A percentile compares a stretch with the other conserved stretches of the same genome.
phyloP scores from a whole-genome alignment of 2,888 invertebrate species.

The Mellilla xanthometata region DNA sequence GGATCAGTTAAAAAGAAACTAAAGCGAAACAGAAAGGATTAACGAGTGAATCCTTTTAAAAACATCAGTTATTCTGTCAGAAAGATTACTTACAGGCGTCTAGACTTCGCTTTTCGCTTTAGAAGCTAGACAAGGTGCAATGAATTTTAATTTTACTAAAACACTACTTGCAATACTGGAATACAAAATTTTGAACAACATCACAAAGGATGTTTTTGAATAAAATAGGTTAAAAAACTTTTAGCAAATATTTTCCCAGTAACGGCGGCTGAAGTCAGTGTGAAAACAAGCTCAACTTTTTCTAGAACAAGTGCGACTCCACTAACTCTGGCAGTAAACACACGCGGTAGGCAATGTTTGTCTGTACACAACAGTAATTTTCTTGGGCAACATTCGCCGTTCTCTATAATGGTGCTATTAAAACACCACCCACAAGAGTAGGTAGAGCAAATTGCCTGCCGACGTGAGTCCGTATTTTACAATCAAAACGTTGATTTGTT shows the following conservation, averaged over 20 bases:
- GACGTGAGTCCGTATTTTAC: slow-evolving; percentile 68
- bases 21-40: slow-evolving; percentile 23
- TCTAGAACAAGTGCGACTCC: slow-evolving; percentile 33
- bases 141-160: slow-evolving; percentile 8
- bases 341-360: slow-evolving; percentile 47
- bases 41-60: slow-evolving; percentile 24
- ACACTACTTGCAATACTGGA: not conserved
- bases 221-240: slow-evolving; percentile 12
- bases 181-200: not conserved
- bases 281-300: slow-evolving; percentile 26
- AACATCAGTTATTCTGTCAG: slow-evolving; percentile 26
- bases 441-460: slow-evolving; percentile 65
- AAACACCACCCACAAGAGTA: slow-evolving; percentile 77
- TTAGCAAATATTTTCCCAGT: slow-evolving; percentile 19
- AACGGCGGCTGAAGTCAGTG: slow-evolving; percentile 12
- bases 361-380: slow-evolving; percentile 63
- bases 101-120: slow-evolving; percentile 19
- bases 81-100: slow-evolving; percentile 24
- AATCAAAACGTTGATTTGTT: slow-evolving; percentile 78
- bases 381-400: slow-evolving; percentile 70
- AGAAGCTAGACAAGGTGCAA: slow-evolving; percentile 9
- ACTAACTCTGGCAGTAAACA: slow-evolving; percentile 53
- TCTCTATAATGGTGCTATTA: slow-evolving; percentile 74
- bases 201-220: not conserved
- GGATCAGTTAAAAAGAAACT: slow-evolving; percentile 11